These are phyloP conservation scores for Schizotus pectinicornis DNA, from an alignment of 2,888 invertebrate genomes.

Conservation along the genomic window DNA sequence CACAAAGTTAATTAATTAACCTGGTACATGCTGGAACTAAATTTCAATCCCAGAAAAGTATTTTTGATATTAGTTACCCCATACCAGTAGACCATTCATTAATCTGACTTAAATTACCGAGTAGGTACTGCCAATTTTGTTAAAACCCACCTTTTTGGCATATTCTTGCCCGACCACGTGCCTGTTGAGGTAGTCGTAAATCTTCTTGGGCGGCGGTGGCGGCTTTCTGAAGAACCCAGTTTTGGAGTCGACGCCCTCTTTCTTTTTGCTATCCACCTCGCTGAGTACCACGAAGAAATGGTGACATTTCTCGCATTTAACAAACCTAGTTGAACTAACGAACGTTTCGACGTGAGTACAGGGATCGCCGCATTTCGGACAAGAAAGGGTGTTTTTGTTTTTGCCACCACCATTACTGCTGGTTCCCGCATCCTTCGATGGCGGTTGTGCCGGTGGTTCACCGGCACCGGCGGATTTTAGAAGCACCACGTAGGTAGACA, in stretches of 20 bases:
- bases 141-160: slow-evolving; percentile 78
- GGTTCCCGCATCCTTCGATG: slow-evolving; percentile 33
- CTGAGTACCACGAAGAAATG: slow-evolving; percentile 97
- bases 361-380: slow-evolving; percentile 87
- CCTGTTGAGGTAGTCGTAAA: slow-evolving; percentile 93
- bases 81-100: no score
- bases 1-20: no score
- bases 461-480: slow-evolving; percentile 50
- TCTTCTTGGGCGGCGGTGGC: slow-evolving; percentile 96
- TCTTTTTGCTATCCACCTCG: slow-evolving; percentile 90
- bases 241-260: slow-evolving; percentile 78
- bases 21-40: no score
- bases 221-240: slow-evolving; percentile 79
- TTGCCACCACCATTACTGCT: slow-evolving; percentile 64
- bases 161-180: slow-evolving; percentile 97
- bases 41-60: no score
- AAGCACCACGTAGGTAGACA: slow-evolving; percentile 48
- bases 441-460: slow-evolving; percentile 46
- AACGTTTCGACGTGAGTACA: slow-evolving; percentile 97
- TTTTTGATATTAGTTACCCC: no score
- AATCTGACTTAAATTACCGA: no score
- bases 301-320: slow-evolving; percentile 97
- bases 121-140: no score
- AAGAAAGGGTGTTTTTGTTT: slow-evolving; percentile 81
- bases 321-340: slow-evolving; percentile 95